A percentile compares a stretch with the other conserved stretches of the same genome.
phyloP scores from a whole-genome alignment of 2,113 vertebrate genomes.

The Psittacula cyanocephala region DNA sequence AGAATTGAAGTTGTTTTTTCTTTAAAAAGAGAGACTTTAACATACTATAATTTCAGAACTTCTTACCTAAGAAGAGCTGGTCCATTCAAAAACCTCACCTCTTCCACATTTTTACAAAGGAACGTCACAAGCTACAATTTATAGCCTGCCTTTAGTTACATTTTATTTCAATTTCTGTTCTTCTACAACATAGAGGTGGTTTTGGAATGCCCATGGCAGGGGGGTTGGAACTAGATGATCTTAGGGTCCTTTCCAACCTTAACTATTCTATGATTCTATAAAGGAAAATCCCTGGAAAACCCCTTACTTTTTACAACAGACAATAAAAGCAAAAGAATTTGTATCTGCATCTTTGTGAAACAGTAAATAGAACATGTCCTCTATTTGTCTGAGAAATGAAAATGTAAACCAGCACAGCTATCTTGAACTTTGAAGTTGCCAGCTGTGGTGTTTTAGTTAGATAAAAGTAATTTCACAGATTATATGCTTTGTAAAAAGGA shows the following conservation, averaged over 20 bases:
- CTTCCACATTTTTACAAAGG: neutral
- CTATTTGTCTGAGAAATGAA: neutral
- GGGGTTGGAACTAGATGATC: too few species aligned
- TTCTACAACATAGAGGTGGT: neutral
- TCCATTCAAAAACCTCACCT: neutral
- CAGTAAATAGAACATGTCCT: neutral
- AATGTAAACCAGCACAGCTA: neutral
- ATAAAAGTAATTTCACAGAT: neutral
- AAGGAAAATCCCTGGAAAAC: neutral
- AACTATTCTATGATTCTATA: too few species aligned
- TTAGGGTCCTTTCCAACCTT: too few species aligned
- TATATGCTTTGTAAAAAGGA: neutral
- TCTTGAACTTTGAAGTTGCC: neutral
- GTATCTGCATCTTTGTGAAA: neutral
- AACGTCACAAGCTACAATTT: neutral
- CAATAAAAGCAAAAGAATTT: neutral
- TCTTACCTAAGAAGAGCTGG: neutral
- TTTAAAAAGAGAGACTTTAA: neutral
- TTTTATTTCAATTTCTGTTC: neutral
- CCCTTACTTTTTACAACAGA: neutral
- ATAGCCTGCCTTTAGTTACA: neutral
- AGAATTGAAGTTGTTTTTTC: neutral
- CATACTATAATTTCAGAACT: neutral
- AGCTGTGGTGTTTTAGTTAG: neutral
- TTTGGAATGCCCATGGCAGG: neutral